Conservation (phyloP, 2,113 vertebrate species). For the Cyrtonyx montezumae region DNA sequence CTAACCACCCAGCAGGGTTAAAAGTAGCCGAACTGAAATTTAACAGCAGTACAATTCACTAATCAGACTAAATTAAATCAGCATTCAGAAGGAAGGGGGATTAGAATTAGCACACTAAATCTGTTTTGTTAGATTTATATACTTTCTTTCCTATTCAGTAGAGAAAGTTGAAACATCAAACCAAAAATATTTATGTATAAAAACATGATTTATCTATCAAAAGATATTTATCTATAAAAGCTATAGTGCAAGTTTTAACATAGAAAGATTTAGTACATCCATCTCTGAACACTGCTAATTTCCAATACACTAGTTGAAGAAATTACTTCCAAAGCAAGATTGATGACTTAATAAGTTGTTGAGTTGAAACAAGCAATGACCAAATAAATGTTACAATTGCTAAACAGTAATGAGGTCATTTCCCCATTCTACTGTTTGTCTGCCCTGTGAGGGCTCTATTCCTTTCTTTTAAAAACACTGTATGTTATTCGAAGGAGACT, state of each 20-base stretch:
- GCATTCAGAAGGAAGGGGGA: not conserved
- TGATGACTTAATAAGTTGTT: not conserved
- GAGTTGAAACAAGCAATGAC: not conserved
- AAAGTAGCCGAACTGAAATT: not conserved
- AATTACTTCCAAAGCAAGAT: not conserved
- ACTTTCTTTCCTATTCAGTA: not conserved
- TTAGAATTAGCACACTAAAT: slow-evolving; percentile 26
- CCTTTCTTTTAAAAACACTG: not conserved
- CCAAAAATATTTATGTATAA: not conserved
- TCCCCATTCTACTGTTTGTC: not conserved
- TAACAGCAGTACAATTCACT: not conserved
- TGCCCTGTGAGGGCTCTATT: not conserved
- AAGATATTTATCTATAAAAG: not conserved
- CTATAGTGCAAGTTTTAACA: not conserved
- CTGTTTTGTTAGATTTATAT: not conserved
- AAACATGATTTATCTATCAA: not conserved
- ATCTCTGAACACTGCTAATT: not conserved
- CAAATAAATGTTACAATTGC: not conserved
- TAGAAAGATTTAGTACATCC: not conserved
- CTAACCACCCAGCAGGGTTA: not conserved
- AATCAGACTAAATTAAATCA: not conserved
- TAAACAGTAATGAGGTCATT: not conserved
- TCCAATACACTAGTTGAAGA: not conserved
- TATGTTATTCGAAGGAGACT: not conserved
- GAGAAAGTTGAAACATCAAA: not conserved